A percentile compares a stretch with the other conserved stretches of the same genome.
phyloP scores from a whole-genome alignment of 2,888 invertebrate species.

The Ashinkailepas kermadecensis region DNA sequence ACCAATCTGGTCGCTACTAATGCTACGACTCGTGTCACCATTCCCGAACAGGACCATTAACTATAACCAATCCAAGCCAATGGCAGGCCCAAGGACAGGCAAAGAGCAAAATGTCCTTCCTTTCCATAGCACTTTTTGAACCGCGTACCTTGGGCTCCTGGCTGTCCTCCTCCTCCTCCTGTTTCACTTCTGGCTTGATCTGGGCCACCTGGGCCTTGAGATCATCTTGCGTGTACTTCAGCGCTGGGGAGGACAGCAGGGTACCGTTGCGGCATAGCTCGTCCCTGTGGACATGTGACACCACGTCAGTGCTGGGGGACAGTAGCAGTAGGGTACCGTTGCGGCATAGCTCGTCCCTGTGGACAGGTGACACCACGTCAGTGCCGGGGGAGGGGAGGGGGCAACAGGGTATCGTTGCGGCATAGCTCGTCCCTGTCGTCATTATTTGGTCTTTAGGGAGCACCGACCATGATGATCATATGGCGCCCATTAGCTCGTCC shows the following conservation, averaged over 20 bases:
- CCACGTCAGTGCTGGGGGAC: background rate
- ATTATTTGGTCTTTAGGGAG: background rate
- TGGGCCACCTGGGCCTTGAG: constrained; percentile 42
- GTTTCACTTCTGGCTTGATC: constrained; percentile 7
- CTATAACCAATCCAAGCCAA: no score
- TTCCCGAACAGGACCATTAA: no score
- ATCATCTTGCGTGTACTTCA: constrained; percentile 68
- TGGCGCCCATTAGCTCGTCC: no score
- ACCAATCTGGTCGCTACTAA: no score
- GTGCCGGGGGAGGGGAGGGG: constrained; percentile 84
- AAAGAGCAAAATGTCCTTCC: no score
- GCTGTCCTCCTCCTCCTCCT: constrained; percentile 30
- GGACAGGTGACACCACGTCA: constrained; percentile 47
- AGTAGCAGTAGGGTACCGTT: background rate
- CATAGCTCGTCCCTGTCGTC: constrained; percentile 57
- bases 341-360: no score
- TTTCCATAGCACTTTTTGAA: no score
- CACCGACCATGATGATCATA: background rate
- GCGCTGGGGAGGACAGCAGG: constrained; percentile 76
- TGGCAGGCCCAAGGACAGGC: no score
- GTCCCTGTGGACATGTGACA: constrained; percentile 43
- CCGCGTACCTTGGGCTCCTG: constrained; percentile 49
- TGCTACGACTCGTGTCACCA: no score
- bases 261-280: constrained; percentile 68
- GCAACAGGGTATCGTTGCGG: constrained; percentile 65